These are phyloP conservation scores for Camarhynchus parvulus DNA, from an alignment of 2,113 vertebrate species.

Conservation along the genomic window DNA sequence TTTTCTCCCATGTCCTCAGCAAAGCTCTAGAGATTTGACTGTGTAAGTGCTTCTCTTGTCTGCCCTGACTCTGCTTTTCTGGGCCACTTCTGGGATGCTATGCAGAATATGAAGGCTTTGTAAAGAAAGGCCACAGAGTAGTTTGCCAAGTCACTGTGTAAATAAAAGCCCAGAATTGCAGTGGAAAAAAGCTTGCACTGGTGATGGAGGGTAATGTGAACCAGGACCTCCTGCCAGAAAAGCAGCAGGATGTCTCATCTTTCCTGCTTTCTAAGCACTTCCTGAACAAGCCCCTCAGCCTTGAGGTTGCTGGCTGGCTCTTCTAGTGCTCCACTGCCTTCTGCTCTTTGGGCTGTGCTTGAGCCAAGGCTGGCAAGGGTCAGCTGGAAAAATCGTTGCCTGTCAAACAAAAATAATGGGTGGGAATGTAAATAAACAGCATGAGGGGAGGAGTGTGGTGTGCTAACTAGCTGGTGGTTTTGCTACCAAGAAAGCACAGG, in stretches of 20 bases:
- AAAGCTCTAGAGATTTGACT: not conserved
- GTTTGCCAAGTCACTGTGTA: constrained; percentile 13
- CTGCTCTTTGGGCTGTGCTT: not conserved
- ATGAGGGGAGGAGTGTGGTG: not conserved
- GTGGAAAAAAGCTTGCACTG: not conserved
- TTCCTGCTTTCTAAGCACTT: not conserved
- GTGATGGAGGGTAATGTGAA: not conserved
- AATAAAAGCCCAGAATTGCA: not conserved
- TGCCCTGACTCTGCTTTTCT: constrained; percentile 21
- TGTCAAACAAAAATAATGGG: not conserved
- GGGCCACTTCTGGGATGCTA: not conserved
- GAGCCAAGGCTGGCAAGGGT: not conserved
- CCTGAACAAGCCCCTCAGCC: not conserved
- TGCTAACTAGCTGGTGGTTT: not conserved
- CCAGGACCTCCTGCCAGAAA: not conserved
- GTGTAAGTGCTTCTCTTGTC: not conserved
- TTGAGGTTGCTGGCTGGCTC: not conserved
- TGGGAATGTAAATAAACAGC: not conserved
- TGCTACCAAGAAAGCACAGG: not conserved
- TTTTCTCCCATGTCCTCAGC: not conserved
- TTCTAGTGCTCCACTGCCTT: not conserved
- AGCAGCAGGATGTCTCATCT: not conserved
- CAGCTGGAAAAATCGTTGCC: not conserved
- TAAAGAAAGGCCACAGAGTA: not conserved
- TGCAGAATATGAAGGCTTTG: constrained; percentile 9